phyloP scores from a whole-genome alignment of 2,113 vertebrate species.

The Natator depressus region DNA sequence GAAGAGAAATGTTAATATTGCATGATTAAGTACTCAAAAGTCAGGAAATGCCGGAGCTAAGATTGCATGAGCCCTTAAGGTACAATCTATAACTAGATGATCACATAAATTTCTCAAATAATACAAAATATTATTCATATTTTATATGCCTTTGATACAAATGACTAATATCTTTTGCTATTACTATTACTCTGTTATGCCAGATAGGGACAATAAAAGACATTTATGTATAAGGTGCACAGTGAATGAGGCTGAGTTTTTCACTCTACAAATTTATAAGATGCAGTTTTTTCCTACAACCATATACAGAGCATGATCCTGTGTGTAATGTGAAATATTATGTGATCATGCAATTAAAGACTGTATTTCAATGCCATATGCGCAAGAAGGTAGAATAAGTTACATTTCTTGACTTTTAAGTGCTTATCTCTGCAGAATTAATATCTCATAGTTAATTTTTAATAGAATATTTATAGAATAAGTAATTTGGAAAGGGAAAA shows the following conservation, averaged over 20 bases:
- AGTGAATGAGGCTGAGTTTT: neutral
- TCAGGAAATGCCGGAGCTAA: conserved; percentile 48
- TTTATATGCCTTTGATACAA: conserved; percentile 11
- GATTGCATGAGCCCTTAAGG: neutral
- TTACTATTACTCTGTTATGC: neutral
- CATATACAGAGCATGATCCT: neutral
- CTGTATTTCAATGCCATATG: neutral
- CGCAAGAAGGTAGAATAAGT: neutral
- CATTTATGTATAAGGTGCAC: neutral
- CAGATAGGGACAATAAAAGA: neutral
- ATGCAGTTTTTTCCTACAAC: neutral
- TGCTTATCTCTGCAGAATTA: neutral
- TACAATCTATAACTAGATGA: neutral
- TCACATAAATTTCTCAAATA: conserved; percentile 38
- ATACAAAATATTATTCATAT: conserved; percentile 11
- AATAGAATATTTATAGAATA: neutral
- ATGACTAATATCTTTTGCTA: conserved; percentile 45
- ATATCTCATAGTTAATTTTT: neutral
- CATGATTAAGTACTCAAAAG: conserved; percentile 25
- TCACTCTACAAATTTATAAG: neutral
- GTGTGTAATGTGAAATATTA: neutral
- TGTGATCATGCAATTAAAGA: neutral
- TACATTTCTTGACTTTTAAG: neutral
- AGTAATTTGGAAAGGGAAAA: neutral
- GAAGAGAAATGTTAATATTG: conserved; percentile 22